Evolutionary conservation across 2,888 invertebrate species (phyloP).

Genomic region (Drosophila longiperda): DNA sequence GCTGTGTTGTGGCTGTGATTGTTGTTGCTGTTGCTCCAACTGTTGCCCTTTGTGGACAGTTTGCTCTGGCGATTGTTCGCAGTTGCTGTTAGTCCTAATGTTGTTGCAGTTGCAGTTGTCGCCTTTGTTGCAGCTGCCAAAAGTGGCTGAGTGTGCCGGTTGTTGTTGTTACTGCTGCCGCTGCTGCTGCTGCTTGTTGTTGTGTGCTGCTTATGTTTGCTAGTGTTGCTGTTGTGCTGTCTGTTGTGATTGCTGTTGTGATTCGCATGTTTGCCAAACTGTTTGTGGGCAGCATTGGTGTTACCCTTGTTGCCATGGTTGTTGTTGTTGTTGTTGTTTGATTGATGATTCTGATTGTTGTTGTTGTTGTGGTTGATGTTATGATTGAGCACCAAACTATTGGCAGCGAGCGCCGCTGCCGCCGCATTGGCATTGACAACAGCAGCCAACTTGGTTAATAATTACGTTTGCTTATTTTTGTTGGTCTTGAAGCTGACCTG

Average conservation of each 20-base stretch:
- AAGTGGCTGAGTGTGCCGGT: slow-evolving; percentile 43
- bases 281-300: slow-evolving; percentile 30
- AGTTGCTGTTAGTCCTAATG: slow-evolving; percentile 28
- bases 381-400: slow-evolving; percentile 67
- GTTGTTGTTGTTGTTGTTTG: slow-evolving; percentile 9
- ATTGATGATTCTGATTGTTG: not conserved
- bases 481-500: slow-evolving; percentile 99
- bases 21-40: not conserved
- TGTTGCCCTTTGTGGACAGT: slow-evolving; percentile 18
- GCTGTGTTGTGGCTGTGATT: not conserved
- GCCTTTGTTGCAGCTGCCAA: slow-evolving; percentile 4
- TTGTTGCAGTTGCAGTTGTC: slow-evolving; percentile 20
- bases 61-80: slow-evolving; percentile 44
- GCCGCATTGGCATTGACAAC: slow-evolving; percentile 81
- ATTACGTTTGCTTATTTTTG: slow-evolving; percentile 89
- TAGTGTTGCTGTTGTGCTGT: slow-evolving; percentile 30
- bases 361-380: slow-evolving; percentile 34
- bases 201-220: slow-evolving; percentile 51
- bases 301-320: slow-evolving; percentile 30
- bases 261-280: slow-evolving; percentile 52
- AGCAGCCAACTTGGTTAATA: slow-evolving; percentile 84
- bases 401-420: slow-evolving; percentile 75
- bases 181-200: slow-evolving; percentile 40
- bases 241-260: slow-evolving; percentile 41
- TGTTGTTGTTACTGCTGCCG: slow-evolving; percentile 26